Evolutionary conservation across 2,113 vertebrate genomes (phyloP).

Genomic region (Gallinago undulata): DNA sequence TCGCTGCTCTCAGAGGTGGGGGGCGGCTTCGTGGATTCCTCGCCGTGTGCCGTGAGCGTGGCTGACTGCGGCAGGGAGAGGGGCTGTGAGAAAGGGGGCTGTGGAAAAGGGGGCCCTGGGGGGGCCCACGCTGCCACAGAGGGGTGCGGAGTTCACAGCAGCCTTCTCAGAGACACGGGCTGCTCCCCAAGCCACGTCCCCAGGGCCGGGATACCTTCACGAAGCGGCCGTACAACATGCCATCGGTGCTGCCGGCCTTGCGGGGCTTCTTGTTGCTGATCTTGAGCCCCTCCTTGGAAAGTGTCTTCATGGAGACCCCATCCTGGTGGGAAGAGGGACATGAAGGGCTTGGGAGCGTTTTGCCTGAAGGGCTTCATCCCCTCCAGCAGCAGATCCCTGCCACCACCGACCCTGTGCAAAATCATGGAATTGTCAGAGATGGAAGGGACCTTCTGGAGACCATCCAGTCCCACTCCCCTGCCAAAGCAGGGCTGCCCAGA

Average conservation of each 20-base stretch:
- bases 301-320: conserved; percentile 78
- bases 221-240: conserved; percentile 86
- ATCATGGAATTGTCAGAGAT: too few species aligned
- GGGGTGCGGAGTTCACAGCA: neutral
- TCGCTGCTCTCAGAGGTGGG: conserved; percentile 66
- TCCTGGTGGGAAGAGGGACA: conserved; percentile 63
- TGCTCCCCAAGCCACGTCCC: neutral
- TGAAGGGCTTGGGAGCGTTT: neutral
- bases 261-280: conserved; percentile 79
- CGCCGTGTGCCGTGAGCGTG: conserved; percentile 78
- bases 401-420: neutral
- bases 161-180: neutral
- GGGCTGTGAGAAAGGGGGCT: neutral
- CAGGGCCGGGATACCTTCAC: conserved; percentile 79
- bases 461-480: too few species aligned
- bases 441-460: too few species aligned
- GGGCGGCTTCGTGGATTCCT: conserved; percentile 55
- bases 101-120: neutral
- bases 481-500: too few species aligned
- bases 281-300: conserved; percentile 19
- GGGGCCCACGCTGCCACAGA: accelerated
- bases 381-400: neutral
- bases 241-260: conserved; percentile 52
- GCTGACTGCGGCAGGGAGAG: conserved; percentile 72
- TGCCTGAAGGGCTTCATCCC: accelerated